Conservation (phyloP, 2,888 invertebrate species). For the Ethmia dodecea region DNA sequence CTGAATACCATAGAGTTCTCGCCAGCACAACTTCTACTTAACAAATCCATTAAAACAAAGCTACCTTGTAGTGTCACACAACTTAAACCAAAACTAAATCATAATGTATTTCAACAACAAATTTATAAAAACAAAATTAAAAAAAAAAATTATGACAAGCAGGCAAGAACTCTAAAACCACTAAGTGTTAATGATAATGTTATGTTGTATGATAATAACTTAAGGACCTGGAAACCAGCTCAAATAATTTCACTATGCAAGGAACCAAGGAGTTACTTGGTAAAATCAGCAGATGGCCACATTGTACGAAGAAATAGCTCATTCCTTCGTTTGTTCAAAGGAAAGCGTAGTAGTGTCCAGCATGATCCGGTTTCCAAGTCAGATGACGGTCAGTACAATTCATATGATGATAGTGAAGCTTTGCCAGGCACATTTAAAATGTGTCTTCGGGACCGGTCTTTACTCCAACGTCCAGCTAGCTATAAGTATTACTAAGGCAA, state of each 20-base stretch:
- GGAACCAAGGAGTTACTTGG: neutral
- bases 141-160: neutral
- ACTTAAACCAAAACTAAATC: neutral
- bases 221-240: neutral
- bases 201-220: neutral
- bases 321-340: neutral
- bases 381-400: neutral
- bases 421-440: neutral
- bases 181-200: neutral
- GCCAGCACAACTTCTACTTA: neutral
- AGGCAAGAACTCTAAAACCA: neutral
- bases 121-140: neutral
- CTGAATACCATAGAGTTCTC: neutral
- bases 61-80: neutral
- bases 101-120: neutral
- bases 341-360: neutral
- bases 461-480: neutral
- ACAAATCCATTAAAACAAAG: neutral
- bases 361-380: neutral
- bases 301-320: neutral
- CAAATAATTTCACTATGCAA: neutral
- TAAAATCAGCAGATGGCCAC: neutral
- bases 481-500: too few relatives aligned
- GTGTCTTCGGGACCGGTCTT: neutral
- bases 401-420: neutral